Evolutionary conservation across 2,113 vertebrate species (phyloP), one percentile per base, ranked within the genome.

Genomic region (Bufo gargarizans): DNA sequence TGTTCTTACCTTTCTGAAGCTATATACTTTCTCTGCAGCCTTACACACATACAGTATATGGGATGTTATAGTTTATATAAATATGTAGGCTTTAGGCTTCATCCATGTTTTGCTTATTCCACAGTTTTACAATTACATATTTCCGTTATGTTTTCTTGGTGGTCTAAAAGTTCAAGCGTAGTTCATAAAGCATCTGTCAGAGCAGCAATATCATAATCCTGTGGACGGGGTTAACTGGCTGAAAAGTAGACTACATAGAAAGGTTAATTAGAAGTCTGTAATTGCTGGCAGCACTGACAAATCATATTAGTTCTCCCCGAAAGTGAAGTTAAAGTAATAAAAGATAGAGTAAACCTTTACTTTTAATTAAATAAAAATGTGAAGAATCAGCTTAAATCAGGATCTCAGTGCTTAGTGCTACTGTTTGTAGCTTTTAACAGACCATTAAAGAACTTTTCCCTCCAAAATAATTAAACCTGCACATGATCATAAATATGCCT

Each of bases 151-250:
- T 77, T 63, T 88, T 50, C 80, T 83, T 88, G 87, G 87, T 88
- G 80, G 87, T 88, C 86, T 55, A 20, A 45, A 22, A 83, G 87
- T 80, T 88, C 80, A 88, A 17, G 6, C 12, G 17, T n/a, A 88
- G 87, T 88, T 88, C 87, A 88, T 77, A 83, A 76, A 77, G 71
- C 87, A 77, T 83, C 87, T 88, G 79, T 88, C 56, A 16, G 56
- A 61, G 49, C 56, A 45, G 58, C 80, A 77, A 83, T 43, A 81
- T 77, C 33, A 77, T 83, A 65, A 83, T 88, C 71, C 71, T 47
- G 20, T 50, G 10, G 65, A 45, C 17, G 16, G 22, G 22, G 33
- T 22, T 7, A 33, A 59, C n/a, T 33, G 49, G n/a, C 65, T 58
- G 22, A 33, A 88, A 82, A 72, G 61, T 74, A 87, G 53, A 67